Evolutionary conservation across 2,113 vertebrate species (phyloP).

Genomic region (Calidris pugnax): DNA sequence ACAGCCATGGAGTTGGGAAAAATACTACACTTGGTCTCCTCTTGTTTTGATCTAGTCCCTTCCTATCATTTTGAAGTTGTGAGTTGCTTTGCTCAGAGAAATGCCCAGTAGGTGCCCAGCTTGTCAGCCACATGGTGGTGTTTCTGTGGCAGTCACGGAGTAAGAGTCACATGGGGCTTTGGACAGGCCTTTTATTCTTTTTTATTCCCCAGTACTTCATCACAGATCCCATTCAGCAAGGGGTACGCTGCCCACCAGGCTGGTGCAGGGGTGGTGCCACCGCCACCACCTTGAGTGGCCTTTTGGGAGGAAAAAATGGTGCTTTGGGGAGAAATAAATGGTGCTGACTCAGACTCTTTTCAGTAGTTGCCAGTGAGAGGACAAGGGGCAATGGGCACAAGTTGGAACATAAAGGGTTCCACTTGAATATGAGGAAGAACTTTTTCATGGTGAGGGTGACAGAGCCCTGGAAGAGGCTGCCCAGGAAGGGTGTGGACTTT

Average conservation of each 20-base stretch:
- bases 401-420: too few relatives aligned
- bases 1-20: not conserved
- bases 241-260: rapidly evolving
- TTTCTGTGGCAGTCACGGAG: not conserved
- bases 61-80: not conserved
- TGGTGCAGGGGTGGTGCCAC: not conserved
- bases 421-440: too few relatives aligned
- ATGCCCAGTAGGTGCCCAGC: not conserved
- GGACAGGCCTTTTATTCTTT: not conserved
- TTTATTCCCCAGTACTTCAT: not conserved
- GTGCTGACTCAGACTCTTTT: too few relatives aligned
- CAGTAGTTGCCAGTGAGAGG: too few relatives aligned
- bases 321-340: not conserved
- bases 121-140: not conserved
- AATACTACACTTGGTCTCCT: not conserved
- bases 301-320: not conserved
- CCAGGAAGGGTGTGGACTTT: too few relatives aligned
- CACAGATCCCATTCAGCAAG: not conserved
- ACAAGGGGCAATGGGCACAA: too few relatives aligned
- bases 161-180: too few relatives aligned
- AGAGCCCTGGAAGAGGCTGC: too few relatives aligned
- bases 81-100: not conserved
- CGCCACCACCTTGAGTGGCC: rapidly evolving
- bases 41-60: not conserved
- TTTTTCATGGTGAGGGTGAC: too few relatives aligned